Conservation (phyloP, 2,113 vertebrate species). For the Motacilla alba region DNA sequence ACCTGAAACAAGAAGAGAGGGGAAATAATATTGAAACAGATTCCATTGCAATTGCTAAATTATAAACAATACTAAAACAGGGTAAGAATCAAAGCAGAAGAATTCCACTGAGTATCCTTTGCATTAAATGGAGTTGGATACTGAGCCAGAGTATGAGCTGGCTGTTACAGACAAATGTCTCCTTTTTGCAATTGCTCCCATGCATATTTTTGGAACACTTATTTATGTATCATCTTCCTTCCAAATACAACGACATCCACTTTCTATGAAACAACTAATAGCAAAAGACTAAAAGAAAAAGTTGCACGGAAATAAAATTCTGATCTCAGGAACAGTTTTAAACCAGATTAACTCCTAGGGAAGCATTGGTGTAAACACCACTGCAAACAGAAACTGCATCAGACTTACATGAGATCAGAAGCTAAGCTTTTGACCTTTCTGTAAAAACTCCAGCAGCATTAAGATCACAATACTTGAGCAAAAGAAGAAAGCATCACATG, state of each 20-base stretch:
- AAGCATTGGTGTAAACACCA: neutral
- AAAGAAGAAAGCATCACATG: neutral
- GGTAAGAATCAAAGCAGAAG: neutral
- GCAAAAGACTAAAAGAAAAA: neutral
- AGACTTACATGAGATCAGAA: neutral
- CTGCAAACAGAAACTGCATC: neutral
- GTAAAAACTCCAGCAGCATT: neutral
- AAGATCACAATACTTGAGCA: neutral
- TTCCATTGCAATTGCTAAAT: neutral
- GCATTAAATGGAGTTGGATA: neutral
- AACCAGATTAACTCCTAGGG: neutral
- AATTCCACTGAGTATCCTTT: neutral
- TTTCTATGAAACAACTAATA: neutral
- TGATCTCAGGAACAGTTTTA: neutral
- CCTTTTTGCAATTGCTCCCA: neutral
- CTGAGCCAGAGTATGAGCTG: neutral
- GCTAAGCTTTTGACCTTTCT: neutral
- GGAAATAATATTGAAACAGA: conserved; percentile 1
- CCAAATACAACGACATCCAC: neutral
- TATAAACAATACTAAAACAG: neutral
- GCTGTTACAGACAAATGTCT: neutral
- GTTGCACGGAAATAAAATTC: neutral
- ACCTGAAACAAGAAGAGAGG: conserved; percentile 76
- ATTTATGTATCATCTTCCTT: neutral
- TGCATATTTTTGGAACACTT: neutral